Evolutionary conservation across 2,113 vertebrate genomes (phyloP).

Genomic region (Urocynchramus pylzowi): DNA sequence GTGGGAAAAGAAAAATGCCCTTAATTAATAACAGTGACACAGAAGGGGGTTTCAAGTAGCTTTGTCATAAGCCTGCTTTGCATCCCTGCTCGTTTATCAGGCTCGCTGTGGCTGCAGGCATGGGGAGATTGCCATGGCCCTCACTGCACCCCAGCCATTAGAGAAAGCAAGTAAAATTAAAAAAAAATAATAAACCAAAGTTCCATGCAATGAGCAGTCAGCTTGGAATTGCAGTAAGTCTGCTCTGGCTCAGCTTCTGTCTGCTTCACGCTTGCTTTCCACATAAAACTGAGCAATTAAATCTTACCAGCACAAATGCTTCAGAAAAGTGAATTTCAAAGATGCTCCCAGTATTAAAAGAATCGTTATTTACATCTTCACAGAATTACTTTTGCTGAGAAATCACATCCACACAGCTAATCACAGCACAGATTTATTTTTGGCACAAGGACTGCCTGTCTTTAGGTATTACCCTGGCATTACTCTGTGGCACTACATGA

Average conservation of each 20-base stretch:
- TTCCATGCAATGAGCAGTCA: not conserved
- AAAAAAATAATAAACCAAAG: not conserved
- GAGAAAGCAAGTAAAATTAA: not conserved
- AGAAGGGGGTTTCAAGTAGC: not conserved
- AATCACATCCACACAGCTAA: not conserved
- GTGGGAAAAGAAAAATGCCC: not conserved
- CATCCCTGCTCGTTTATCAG: not conserved
- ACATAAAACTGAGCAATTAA: not conserved
- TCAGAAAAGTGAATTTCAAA: not conserved
- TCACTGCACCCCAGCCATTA: not conserved
- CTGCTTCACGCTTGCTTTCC: not conserved
- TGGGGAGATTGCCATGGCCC: not conserved
- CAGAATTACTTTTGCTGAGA: constrained; percentile 6
- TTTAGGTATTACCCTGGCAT: not conserved
- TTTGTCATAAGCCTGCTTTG: not conserved
- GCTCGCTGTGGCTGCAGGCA: not conserved
- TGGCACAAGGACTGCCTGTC: not conserved
- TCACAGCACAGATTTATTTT: not conserved
- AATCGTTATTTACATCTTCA: not conserved
- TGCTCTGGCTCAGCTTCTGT: not conserved
- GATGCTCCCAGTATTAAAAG: not conserved
- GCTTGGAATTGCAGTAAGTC: not conserved
- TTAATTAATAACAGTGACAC: not conserved
- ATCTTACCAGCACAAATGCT: not conserved
- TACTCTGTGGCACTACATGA: not conserved